phyloP scores from a whole-genome alignment of 1,140 invertebrate species.

The Drosophila parvula region DNA sequence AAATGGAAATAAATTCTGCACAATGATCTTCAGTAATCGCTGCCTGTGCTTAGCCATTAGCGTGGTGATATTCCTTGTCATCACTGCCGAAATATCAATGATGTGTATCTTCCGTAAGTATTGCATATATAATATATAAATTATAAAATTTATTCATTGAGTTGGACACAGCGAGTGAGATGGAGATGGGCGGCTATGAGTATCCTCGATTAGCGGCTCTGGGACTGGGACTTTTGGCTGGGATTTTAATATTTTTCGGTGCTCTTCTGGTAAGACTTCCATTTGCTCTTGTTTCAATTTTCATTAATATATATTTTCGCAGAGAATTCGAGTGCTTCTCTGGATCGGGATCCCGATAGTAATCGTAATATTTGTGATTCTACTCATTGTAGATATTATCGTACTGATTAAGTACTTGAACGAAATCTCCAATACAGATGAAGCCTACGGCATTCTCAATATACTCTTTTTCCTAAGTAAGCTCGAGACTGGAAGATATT shows the following conservation, averaged over 20 bases:
- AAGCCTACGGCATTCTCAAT: not conserved
- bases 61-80: not conserved
- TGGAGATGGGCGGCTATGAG: not conserved
- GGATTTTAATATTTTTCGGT: not conserved
- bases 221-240: not conserved
- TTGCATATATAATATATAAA: not conserved
- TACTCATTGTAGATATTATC: not conserved
- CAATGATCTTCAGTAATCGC: not conserved
- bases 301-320: not conserved
- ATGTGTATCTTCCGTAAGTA: not conserved
- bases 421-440: accelerated
- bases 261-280: not conserved
- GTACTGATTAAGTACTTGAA: not conserved
- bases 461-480: not conserved
- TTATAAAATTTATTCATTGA: not conserved
- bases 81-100: not conserved
- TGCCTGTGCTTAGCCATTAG: not conserved
- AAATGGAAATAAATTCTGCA: not conserved
- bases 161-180: not conserved
- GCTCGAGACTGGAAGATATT: not conserved
- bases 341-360: not conserved
- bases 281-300: not conserved
- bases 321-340: not conserved
- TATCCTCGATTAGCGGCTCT: not conserved
- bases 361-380: not conserved